Base-by-base conservation (phyloP, 2,797 vertebrate genomes). In the Bovichtus variegatus region DNA sequence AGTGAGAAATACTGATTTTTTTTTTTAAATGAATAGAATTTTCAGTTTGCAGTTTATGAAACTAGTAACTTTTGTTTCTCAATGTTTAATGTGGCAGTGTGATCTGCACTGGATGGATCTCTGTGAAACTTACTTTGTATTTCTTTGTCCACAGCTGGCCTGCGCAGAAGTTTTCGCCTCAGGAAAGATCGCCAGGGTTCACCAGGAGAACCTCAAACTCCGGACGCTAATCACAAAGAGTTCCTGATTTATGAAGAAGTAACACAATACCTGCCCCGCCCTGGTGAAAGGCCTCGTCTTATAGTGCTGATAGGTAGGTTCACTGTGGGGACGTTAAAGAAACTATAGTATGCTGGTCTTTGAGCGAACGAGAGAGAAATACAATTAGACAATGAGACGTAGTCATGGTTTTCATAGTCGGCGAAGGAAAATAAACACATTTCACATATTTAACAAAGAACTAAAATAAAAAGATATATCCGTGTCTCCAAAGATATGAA, bases 211-310 rank as follows among this genome's bases (percentile, higher is more conserved):
- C 87, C 93, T 13, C 95, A 87, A 18, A 80, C 80, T 3, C 81
- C 89, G 0, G 88, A 95, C 0, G 82, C 84, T 34, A 72, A 72
- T 0, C 95, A 94, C 0, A 58, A 78, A 0, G 96, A 97, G 59
- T 93, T 97, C 81, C 91, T 95, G 5, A 98, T 97, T 0, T 99
- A 99, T 0, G 97, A 99, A 77, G 98, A 99, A 81, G 97, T 99
- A 67, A 93, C 93, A 0, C 95, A 94, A 4, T 96, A 98, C 13
- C 95, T 96, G 81, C 94, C 95, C 0, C 96, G 88, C 18, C 94
- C 94, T 0, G 94, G 94, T 0, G 96, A 98, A 19, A 92, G 94
- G 87, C 96, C 96, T 29, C 96, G 97, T 41, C 96, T 99, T 46
- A 95, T 97, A 65, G 96, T 98, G 36, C 93, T 99, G 47, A 97